Evolutionary conservation across 2,888 invertebrate genomes (phyloP).

Genomic region (Apamea crenata): DNA sequence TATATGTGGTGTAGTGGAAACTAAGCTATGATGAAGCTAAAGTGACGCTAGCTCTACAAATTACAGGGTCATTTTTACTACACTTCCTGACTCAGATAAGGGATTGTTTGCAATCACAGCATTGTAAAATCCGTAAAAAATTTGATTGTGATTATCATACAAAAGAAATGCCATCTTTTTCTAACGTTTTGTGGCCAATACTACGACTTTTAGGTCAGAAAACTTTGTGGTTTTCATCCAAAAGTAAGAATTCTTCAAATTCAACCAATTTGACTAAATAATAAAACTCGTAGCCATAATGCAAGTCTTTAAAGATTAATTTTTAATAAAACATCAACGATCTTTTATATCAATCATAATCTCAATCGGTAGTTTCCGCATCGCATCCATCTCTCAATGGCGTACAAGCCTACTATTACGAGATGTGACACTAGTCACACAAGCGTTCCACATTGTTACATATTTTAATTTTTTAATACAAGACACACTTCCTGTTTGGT

Average conservation of each 20-base stretch:
- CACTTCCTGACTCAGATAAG: neutral
- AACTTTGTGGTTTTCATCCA: neutral
- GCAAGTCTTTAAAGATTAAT: neutral
- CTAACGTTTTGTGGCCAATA: too few relatives aligned
- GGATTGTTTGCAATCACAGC: neutral
- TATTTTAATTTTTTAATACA: constrained; percentile 62
- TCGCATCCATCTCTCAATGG: constrained; percentile 8
- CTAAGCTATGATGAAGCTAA: constrained; percentile 7
- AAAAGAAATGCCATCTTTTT: neutral
- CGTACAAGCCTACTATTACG: constrained; percentile 44
- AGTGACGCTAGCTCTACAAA: neutral
- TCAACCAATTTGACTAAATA: too few relatives aligned
- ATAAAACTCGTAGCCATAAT: neutral
- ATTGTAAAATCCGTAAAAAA: neutral
- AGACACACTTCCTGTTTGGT: constrained; percentile 47
- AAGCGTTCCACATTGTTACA: constrained; percentile 58
- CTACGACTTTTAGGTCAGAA: neutral
- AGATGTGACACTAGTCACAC: constrained; percentile 53
- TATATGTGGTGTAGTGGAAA: constrained; percentile 10
- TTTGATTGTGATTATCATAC: neutral
- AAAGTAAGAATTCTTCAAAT: neutral
- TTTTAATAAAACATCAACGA: neutral
- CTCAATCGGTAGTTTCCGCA: neutral
- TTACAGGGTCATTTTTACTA: neutral
- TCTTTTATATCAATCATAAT: neutral